phyloP scores from a whole-genome alignment of 2,113 vertebrate species.

The Gallinago paraguaiae region DNA sequence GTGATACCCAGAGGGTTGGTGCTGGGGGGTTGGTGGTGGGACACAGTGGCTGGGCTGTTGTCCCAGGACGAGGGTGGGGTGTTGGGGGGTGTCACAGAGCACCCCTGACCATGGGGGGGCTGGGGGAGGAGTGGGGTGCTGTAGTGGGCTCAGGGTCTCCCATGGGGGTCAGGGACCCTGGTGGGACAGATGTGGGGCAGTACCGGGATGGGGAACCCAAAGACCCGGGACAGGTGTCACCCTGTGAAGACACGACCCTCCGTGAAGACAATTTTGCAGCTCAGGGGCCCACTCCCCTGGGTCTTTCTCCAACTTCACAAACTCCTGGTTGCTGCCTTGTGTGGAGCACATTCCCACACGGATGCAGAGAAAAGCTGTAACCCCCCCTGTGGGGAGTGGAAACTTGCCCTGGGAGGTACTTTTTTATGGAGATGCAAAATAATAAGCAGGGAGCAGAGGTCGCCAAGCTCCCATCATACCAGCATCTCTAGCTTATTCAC shows the following conservation, averaged over 20 bases:
- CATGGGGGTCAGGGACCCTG: fast-evolving
- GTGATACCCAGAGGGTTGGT: fast-evolving
- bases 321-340: fast-evolving
- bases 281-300: background rate
- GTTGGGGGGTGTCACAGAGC: background rate
- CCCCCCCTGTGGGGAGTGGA: fast-evolving
- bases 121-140: fast-evolving
- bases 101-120: background rate
- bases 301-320: background rate
- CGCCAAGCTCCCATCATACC: fast-evolving
- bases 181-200: fast-evolving
- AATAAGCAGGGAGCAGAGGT: background rate
- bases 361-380: background rate
- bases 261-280: fast-evolving
- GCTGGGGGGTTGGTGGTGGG: background rate
- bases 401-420: background rate
- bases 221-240: background rate
- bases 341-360: no score
- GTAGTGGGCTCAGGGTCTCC: background rate
- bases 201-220: background rate
- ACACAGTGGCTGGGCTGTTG: fast-evolving
- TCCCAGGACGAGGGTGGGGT: background rate
- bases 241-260: fast-evolving
- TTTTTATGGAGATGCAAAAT: background rate
- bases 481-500: background rate